phyloP scores from a whole-genome alignment of 92 coral and sea anemone genomes.

The Zoanthus sansibaricus region DNA sequence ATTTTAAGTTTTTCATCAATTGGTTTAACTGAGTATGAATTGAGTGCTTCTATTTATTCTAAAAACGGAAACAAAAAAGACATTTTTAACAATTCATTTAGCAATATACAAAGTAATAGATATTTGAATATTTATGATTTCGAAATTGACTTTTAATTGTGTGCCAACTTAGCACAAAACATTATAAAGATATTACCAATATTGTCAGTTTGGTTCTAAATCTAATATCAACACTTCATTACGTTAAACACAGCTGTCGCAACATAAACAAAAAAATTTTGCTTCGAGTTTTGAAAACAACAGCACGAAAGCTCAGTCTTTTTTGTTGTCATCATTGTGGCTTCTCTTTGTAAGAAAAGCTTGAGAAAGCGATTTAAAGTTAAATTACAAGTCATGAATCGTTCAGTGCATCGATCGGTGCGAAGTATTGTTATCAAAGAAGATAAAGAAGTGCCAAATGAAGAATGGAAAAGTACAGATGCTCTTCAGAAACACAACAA shows the following conservation, averaged over 20 bases:
- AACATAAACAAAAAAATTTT: neutral
- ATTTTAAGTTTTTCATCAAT: too few relatives aligned
- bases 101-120: too few relatives aligned
- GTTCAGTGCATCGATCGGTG: neutral
- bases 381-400: neutral
- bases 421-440: constrained; percentile 14
- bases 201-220: too few relatives aligned
- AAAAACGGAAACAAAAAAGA: too few relatives aligned
- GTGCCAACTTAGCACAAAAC: too few relatives aligned
- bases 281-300: neutral
- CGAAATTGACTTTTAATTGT: too few relatives aligned
- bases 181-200: too few relatives aligned
- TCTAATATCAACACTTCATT: too few relatives aligned
- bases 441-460: constrained; percentile 25
- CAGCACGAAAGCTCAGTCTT: neutral
- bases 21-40: too few relatives aligned
- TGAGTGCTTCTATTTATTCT: too few relatives aligned
- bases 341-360: neutral
- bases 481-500: constrained; percentile 23
- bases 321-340: neutral
- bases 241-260: constrained; percentile 24
- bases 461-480: constrained; percentile 4
- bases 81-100: too few relatives aligned
- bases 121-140: too few relatives aligned
- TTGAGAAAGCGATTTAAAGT: neutral